Percentiles rank a stretch among this genome's conserved stretches.
Conservation (phyloP, 1,140 invertebrate genomes). For the Drosophila melanica region DNA sequence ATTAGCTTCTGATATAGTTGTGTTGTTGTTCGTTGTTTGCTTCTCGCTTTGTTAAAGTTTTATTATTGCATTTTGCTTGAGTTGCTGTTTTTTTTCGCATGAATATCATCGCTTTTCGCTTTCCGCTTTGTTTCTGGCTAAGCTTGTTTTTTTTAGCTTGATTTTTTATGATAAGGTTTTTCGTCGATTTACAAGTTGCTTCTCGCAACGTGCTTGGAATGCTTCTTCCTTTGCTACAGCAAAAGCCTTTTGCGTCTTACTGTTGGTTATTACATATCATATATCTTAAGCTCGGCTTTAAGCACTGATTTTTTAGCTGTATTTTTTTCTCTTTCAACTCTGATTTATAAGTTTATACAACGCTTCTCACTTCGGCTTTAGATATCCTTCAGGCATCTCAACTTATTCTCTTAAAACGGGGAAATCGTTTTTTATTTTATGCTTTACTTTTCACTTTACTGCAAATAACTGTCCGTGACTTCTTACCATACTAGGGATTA, state of each 20-base stretch:
- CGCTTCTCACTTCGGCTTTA: neutral
- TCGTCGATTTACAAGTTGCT: no score
- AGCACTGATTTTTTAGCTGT: neutral
- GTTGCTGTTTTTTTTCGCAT: no score
- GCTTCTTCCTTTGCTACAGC: no score
- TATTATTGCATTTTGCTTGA: neutral
- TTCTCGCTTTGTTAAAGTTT: neutral
- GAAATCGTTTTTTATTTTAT: neutral
- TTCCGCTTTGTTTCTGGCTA: neutral
- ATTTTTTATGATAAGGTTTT: no score
- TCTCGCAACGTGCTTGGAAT: no score
- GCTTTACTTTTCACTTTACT: neutral
- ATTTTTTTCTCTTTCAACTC: neutral
- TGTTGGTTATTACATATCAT: no score
- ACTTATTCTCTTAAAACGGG: no score
- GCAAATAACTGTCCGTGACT: neutral
- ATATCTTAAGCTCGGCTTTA: no score
- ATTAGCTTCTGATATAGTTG: neutral
- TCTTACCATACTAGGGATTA: neutral
- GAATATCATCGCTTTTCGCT: no score
- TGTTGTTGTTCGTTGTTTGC: neutral
- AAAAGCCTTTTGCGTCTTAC: neutral
- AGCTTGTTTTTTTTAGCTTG: no score
- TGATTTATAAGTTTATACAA: no score
- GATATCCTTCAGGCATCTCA: neutral